phyloP scores from a whole-genome alignment of 2,888 invertebrate genomes.

The Ferrisia virgata region DNA sequence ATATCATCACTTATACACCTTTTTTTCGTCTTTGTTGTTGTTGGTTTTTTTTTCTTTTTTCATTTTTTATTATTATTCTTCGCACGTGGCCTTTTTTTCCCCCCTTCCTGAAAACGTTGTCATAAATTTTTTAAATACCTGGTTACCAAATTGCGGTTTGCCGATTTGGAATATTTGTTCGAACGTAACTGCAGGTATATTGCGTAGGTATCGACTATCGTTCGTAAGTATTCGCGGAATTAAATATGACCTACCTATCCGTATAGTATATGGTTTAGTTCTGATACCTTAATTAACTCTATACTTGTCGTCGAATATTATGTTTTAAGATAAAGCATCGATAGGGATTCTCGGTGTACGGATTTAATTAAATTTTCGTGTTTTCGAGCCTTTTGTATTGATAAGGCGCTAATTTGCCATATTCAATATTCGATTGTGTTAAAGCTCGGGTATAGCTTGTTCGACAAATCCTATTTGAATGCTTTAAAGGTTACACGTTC shows the following conservation, averaged over 20 bases:
- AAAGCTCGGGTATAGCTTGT: background rate
- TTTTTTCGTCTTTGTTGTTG: background rate
- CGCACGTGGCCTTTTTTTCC: background rate
- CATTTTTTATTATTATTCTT: background rate
- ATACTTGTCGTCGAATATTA: background rate
- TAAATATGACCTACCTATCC: too few relatives aligned
- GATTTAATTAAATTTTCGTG: background rate
- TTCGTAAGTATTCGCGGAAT: too few relatives aligned
- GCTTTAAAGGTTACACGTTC: background rate
- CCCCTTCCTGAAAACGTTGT: background rate
- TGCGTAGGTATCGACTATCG: too few relatives aligned
- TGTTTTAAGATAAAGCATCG: background rate
- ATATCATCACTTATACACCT: conserved; percentile 40
- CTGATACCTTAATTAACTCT: background rate
- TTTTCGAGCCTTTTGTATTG: background rate
- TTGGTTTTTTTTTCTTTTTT: background rate
- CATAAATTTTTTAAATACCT: background rate
- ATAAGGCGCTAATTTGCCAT: background rate
- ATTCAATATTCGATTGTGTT: background rate
- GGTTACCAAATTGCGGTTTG: background rate
- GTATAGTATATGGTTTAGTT: background rate
- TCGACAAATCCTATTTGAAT: background rate
- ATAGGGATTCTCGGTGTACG: background rate
- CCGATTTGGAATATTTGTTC: background rate
- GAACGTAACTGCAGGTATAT: too few relatives aligned